Percentiles rank a stretch among this genome's conserved stretches.
Evolutionary conservation across 2,113 vertebrate species (phyloP).

Genomic region (Lathamus discolor): DNA sequence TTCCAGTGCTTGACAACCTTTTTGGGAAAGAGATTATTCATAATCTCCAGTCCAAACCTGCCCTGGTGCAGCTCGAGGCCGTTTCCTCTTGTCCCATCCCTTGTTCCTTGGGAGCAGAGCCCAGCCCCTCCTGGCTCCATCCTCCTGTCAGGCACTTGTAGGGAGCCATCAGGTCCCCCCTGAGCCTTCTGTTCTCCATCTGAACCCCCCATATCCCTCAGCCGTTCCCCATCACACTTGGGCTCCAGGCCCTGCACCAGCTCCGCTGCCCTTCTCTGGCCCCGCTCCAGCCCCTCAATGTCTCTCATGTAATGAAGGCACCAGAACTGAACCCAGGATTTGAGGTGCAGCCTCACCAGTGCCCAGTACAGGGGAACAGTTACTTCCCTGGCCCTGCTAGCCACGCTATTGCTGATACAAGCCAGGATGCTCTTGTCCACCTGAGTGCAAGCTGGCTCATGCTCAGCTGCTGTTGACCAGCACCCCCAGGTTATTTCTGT

Average conservation of each 20-base stretch:
- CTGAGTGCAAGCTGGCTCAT: not conserved
- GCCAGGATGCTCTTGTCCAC: not conserved
- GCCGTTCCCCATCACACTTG: not conserved
- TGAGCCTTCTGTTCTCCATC: not conserved
- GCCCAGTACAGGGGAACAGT: not conserved
- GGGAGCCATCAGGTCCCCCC: fast-evolving
- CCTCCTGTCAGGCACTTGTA: not conserved
- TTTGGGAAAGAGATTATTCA: not conserved
- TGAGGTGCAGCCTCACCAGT: not conserved
- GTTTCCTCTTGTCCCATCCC: not conserved
- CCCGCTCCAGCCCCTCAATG: fast-evolving
- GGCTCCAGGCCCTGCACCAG: not conserved
- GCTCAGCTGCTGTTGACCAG: not conserved
- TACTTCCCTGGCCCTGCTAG: not conserved
- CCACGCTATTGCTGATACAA: not conserved
- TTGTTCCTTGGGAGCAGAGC: not conserved
- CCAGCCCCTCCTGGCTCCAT: fast-evolving
- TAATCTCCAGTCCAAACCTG: not conserved
- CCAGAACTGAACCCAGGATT: not conserved
- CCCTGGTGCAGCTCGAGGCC: not conserved
- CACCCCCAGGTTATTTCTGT: not conserved
- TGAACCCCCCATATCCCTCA: not conserved
- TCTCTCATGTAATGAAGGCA: not conserved
- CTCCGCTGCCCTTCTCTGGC: not conserved
- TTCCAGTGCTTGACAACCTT: not conserved